These are phyloP conservation scores for human (Homo sapiens) DNA, from an alignment of 2,113 vertebrate genomes.

Conservation along the genomic window GRCh38 chr4:53927501-53928000, in stretches of 20 bases:
- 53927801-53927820: constrained; percentile 88
- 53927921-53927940: constrained; percentile 89
- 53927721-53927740: constrained; percentile 45
- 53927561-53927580: constrained; percentile 76
- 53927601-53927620: constrained; percentile 79
- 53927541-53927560: constrained; percentile 73
- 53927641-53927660: constrained; percentile 67
- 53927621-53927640: constrained; percentile 66
- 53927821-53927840: constrained; percentile 91
- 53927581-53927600: constrained; percentile 83
- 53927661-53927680: constrained; percentile 84
- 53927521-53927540: constrained; percentile 90
- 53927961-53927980: constrained; percentile 89
- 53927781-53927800: constrained; percentile 82
- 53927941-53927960: constrained; percentile 90
- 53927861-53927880: constrained; percentile 91
- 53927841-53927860: constrained; percentile 92
- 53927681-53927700: constrained; percentile 83
- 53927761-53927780: constrained; percentile 75
- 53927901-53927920: constrained; percentile 91
- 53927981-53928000: constrained; percentile 91
- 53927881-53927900: constrained; percentile 90
- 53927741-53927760: constrained; percentile 74
- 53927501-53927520: constrained; percentile 88
- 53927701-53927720: constrained; percentile 58